Evolutionary conservation across 2,888 invertebrate genomes (phyloP), one percentile per base, ranked within the genome.

Genomic region (Pseudococcus jackbeardsleyi): DNA sequence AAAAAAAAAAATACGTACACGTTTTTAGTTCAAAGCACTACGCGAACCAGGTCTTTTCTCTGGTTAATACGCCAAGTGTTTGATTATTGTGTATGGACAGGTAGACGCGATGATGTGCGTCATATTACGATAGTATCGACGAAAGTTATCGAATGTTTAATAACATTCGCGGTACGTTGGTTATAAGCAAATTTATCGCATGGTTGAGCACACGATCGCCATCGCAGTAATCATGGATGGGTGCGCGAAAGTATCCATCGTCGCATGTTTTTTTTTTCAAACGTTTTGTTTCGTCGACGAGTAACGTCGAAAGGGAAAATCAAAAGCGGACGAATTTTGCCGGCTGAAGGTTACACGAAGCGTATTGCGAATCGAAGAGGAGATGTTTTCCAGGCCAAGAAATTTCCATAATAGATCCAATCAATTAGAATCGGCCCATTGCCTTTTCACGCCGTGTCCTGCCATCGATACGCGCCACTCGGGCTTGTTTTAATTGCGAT

Each of bases 181-280:
- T 33, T 77, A 77, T 77, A 77, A 77, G 77, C 33, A 39, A 77
- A 77, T 77, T 77, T 77, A 77, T 26, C 77, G 77, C 77, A 77
- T 77, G 39, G 77, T 33, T 39, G 77, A 77, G 77, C 77, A 77
- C 39, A 77, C 17, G 77, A 77, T 77, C 33, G 39, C 77, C 64
- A 64, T 46, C 5, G 50, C 0, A 50, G 15, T 50, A 17, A 22
- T 64, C 64, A 64, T 64, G 22, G 50, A 50, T 50, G 50, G 50
- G 50, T 15, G 50, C 50, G 50, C 50, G 50, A 50, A 50, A 50
- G 17, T 46, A 33, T 33, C 26, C 26, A 50, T 17, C 11, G 50
- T 50, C 15, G 15, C 12, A 17, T 33, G 26, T 1, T 33, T 50
- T 50, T 50, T 50, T 50, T 50, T 1, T 50, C 46, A 46, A 15